Evolutionary conservation across 2,113 vertebrate genomes (phyloP), one percentile per base, ranked within the genome.

Genomic region (Bos javanicus): DNA sequence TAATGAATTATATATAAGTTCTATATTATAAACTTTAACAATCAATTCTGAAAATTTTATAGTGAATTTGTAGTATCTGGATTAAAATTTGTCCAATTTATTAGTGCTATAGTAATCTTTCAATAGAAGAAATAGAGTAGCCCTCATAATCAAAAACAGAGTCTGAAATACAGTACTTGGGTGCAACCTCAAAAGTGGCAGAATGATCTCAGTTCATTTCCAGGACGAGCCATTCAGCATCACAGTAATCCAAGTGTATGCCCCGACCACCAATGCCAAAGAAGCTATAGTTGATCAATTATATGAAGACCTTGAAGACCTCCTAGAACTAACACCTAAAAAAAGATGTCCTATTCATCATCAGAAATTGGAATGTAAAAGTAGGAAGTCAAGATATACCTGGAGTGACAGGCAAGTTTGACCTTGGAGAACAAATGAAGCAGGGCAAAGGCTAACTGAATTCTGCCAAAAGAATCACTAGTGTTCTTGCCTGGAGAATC

Each of bases 31-130:
- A 62, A 88, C 71, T 91, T 30, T 83, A 93, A 87, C 52, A 94
- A 88, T 92, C 92, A 76, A 21, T 71, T 50, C 14, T 97, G 17
- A 87, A 93, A 97, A 76, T 46, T 62, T 95, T 90, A 76, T 74
- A 48, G 3, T 48, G 17, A 76, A 19, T 84, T 36, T 87, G 50
- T 93, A 28, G 81, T 59, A 36, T 94, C 15, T 60, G 30, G 50
- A 92, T 71, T 95, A 94, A 60, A 76, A 15, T 28, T 91, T 78
- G 25, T 93, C 71, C 91, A 14, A 93, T 48, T 82, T 95, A 62
- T 76, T 84, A 88, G 21, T 80, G 33, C 7, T 33, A 54, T 3
- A 60, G 5, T 93, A 91, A 64, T 39, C 36, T 71, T 71, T 23
- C n/a, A 19, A 36, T 39, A 23, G 19, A 71, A 23, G 67, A 71